Evolutionary conservation across 2,797 vertebrate genomes (phyloP), one percentile per base, ranked within the genome.

Genomic region (Loriculus beryllinus): DNA sequence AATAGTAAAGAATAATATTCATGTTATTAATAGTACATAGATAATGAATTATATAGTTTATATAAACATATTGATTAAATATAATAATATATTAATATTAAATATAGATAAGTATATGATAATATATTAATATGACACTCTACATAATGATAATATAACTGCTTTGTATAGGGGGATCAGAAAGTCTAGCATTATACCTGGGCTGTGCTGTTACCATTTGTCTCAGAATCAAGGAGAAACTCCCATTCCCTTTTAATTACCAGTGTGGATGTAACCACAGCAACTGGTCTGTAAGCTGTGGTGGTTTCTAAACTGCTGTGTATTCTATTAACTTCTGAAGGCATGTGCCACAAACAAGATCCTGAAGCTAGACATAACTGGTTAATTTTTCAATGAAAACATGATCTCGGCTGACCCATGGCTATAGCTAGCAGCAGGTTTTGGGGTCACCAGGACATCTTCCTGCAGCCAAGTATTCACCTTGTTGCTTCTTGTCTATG

Each of bases 181-280:
- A 47, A 9, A 6, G n/a, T 49, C 82, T 70, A 59, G 13, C 40
- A 72, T 14, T n/a, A 65, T 16, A 40, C 14, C 18, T 71, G 20
- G 0, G 1, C 31, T 76, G 6, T 21, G 10, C 40, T 0, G 0
- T 20, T 22, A 31, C 21, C 3, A 2, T 33, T 87, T 47, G 4
- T 74, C 14, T 67, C 43, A 68, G 64, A 67, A 86, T 4, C 4
- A 20, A 77, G 68, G 31, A 78, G 15, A 12, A 43, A 4, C 23
- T 78, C 35, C 22, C 1, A 3, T 35, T 78, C 72, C 3, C 6
- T 82, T 83, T 71, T 56, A 25, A 6, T 52, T 62, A 22, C n/a
- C 17, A 3, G 8, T 49, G 16, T 6, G 49, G 35, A 23, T 37
- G 18, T 26, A 59, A 90, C 20, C 22, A 59, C 22, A 54, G 29